Evolutionary conservation across 2,888 invertebrate genomes (phyloP).

Genomic region (Pheosia gnoma): DNA sequence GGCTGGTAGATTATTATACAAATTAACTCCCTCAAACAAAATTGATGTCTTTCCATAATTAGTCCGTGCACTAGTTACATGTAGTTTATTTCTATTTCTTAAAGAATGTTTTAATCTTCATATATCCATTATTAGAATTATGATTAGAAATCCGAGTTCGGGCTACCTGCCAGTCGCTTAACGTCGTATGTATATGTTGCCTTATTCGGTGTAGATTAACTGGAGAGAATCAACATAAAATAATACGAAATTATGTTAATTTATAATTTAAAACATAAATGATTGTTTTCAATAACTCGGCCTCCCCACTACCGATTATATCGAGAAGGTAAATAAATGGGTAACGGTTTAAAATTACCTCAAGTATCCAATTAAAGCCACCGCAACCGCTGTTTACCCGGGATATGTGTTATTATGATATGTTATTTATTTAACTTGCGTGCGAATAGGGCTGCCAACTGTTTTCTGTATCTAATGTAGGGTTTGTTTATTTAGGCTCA

Average conservation of each 20-base stretch:
- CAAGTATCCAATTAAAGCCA: not conserved
- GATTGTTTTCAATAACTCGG: not conserved
- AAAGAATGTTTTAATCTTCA: too few species aligned
- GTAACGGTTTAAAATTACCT: conserved; percentile 1
- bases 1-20: too few species aligned
- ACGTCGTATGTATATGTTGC: too few species aligned
- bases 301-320: not conserved
- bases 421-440: conserved; percentile 5
- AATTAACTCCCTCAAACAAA: too few species aligned
- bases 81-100: too few species aligned
- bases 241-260: not conserved
- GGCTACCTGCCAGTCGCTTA: too few species aligned
- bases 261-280: not conserved
- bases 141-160: too few species aligned
- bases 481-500: not conserved
- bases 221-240: too few species aligned
- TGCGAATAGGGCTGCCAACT: not conserved
- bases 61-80: too few species aligned
- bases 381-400: not conserved
- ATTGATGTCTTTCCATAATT: too few species aligned
- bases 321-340: conserved; percentile 1
- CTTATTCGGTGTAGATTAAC: too few species aligned
- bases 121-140: too few species aligned
- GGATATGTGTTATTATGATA: not conserved
- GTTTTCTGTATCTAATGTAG: not conserved